phyloP scores from a whole-genome alignment of 1,140 invertebrate species.

The Pogonus chalceus region DNA sequence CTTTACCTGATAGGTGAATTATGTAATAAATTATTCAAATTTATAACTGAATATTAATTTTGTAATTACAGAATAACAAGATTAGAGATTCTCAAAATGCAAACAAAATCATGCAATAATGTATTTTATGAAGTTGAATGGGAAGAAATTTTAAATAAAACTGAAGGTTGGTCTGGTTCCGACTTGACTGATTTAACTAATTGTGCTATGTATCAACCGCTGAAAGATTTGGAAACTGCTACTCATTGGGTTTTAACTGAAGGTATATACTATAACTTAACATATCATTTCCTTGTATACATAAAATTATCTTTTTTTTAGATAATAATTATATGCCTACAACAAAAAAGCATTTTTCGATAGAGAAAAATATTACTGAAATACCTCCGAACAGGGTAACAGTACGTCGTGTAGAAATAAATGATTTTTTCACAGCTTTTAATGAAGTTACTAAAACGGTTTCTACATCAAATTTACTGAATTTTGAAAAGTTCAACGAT shows the following conservation, averaged over 20 bases:
- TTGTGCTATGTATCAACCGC: constrained; percentile 41
- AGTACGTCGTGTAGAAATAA: constrained; percentile 16
- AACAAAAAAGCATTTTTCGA: constrained; percentile 9
- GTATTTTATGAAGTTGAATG: constrained; percentile 31
- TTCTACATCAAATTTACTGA: constrained; percentile 18
- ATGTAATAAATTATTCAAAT: constrained; percentile 21
- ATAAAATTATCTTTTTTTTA: constrained; percentile 11
- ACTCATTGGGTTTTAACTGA: constrained; percentile 26
- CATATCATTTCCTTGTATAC: neutral
- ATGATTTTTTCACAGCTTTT: constrained; percentile 22
- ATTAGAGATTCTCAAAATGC: constrained; percentile 24
- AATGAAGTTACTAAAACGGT: constrained; percentile 20
- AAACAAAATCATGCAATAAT: constrained; percentile 22
- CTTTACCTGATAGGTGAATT: constrained; percentile 41
- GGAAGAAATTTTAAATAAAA: constrained; percentile 35
- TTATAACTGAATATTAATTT: constrained; percentile 7
- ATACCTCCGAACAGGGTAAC: constrained; percentile 20
- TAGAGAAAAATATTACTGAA: constrained; percentile 11
- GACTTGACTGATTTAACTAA: constrained; percentile 43
- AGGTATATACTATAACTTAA: constrained; percentile 12
- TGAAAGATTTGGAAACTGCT: constrained; percentile 36
- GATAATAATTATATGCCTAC: constrained; percentile 3
- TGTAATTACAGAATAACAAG: neutral
- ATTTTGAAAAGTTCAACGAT: constrained; percentile 18
- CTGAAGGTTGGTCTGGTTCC: constrained; percentile 45